Evolutionary conservation across 2,797 vertebrate species (phyloP).

Genomic region (Xiphophorus birchmanni): DNA sequence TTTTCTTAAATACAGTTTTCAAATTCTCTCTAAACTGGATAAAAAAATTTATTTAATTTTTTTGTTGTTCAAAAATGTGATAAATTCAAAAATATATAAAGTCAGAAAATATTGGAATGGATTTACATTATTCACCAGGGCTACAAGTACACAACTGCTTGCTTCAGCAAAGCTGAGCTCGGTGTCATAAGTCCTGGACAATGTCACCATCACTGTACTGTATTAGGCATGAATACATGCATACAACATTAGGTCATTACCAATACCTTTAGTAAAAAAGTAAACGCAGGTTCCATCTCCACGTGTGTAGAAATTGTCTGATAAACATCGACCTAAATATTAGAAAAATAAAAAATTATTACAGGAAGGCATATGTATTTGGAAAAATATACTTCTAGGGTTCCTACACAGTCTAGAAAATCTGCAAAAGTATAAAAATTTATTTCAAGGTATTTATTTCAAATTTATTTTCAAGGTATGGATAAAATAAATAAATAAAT

Average conservation of each 20-base stretch:
- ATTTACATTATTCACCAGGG: not conserved
- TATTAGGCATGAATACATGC: not conserved
- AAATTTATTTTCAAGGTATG: not conserved
- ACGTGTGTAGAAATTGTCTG: constrained; percentile 92
- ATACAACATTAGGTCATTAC: constrained; percentile 42
- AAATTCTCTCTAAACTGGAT: not conserved
- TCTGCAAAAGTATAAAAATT: not conserved
- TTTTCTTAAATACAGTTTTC: not conserved
- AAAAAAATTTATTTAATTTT: not conserved
- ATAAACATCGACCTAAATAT: constrained; percentile 86
- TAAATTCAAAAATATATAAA: not conserved
- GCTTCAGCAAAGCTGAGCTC: not conserved
- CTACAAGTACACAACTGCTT: not conserved
- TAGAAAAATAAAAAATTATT: not conserved
- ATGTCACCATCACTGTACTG: not conserved
- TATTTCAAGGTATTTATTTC: not conserved
- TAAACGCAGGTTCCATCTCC: constrained; percentile 94
- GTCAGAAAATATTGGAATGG: not conserved
- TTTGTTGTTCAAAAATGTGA: not conserved
- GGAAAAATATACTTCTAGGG: not conserved
- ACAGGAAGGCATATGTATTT: not conserved
- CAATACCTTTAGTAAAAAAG: constrained; percentile 90
- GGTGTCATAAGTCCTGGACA: not conserved
- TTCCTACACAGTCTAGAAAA: not conserved
- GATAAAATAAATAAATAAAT: not conserved